Evolutionary conservation across 2,888 invertebrate species (phyloP).

Genomic region (Torymus aiolomorphi): DNA sequence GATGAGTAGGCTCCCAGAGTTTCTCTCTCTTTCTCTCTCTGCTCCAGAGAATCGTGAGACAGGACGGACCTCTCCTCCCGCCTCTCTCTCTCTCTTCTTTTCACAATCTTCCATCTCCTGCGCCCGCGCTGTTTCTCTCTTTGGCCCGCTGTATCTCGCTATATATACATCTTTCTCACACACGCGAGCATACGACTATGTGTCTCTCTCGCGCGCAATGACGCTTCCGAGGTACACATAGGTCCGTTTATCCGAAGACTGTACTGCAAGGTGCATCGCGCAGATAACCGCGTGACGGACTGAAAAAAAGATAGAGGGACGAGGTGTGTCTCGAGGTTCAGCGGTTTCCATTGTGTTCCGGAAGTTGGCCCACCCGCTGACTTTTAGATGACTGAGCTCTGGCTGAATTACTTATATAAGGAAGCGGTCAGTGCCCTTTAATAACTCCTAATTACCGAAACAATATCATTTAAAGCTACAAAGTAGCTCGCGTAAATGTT

Average conservation of each 20-base stretch:
- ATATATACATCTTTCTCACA: not conserved
- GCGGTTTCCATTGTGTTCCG: no score
- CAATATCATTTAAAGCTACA: not conserved
- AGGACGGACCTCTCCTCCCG: slow-evolving; percentile 25
- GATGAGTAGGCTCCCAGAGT: slow-evolving; percentile 44
- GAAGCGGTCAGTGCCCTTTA: no score
- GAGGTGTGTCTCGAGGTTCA: no score
- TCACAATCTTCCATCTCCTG: not conserved
- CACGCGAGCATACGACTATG: not conserved
- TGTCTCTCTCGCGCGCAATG: not conserved
- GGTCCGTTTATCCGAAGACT: not conserved
- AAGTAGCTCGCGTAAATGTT: no score
- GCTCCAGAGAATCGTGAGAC: slow-evolving; percentile 24
- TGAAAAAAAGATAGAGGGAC: no score
- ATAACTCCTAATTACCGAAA: no score
- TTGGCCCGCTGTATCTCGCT: not conserved
- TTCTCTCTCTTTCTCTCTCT: not conserved
- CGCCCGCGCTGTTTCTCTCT: not conserved
- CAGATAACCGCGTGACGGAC: slow-evolving; percentile 2
- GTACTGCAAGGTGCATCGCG: not conserved
- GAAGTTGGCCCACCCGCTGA: no score
- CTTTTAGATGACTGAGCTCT: no score
- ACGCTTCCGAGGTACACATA: no score
- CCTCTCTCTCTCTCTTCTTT: not conserved
- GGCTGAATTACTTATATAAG: no score